These are phyloP conservation scores for Psilopsiagon aymara DNA, from an alignment of 2,113 vertebrate species.

Conservation along the genomic window DNA sequence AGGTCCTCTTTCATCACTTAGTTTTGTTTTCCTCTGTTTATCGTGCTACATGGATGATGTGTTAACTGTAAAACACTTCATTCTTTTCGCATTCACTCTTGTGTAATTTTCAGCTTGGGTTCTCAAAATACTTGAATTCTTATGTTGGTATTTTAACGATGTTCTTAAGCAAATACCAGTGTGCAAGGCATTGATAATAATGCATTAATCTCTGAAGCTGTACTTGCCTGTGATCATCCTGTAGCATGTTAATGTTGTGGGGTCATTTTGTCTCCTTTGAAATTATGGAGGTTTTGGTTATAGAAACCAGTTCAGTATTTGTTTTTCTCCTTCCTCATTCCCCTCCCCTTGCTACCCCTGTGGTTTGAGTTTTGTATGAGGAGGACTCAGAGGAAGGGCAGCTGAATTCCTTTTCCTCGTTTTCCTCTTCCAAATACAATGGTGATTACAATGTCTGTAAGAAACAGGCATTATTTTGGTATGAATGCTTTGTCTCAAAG, in stretches of 20 bases:
- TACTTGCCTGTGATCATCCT: not conserved
- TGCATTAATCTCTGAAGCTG: not conserved
- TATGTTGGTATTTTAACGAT: not conserved
- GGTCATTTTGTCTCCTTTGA: not conserved
- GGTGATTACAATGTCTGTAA: constrained; percentile 16
- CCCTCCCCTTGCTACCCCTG: constrained; percentile 28
- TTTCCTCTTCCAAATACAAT: constrained; percentile 57
- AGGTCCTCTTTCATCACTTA: not conserved
- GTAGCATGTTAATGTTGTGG: not conserved
- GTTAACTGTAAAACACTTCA: not conserved
- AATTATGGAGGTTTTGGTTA: not conserved
- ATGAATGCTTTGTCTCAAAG: constrained; percentile 32
- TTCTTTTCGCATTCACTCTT: not conserved
- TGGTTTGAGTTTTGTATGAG: constrained; percentile 57
- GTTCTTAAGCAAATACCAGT: not conserved
- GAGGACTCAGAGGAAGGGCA: constrained; percentile 54
- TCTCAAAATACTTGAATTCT: not conserved
- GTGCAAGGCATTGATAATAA: not conserved
- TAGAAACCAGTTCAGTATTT: not conserved
- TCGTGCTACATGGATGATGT: not conserved
- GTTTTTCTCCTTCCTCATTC: constrained; percentile 3
- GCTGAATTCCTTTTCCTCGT: constrained; percentile 62
- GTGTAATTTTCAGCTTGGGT: not conserved
- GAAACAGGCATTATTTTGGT: constrained; percentile 19
- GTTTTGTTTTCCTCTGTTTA: not conserved